Evolutionary conservation across 2,113 vertebrate genomes (phyloP).

Genomic region (Struthio camelus): DNA sequence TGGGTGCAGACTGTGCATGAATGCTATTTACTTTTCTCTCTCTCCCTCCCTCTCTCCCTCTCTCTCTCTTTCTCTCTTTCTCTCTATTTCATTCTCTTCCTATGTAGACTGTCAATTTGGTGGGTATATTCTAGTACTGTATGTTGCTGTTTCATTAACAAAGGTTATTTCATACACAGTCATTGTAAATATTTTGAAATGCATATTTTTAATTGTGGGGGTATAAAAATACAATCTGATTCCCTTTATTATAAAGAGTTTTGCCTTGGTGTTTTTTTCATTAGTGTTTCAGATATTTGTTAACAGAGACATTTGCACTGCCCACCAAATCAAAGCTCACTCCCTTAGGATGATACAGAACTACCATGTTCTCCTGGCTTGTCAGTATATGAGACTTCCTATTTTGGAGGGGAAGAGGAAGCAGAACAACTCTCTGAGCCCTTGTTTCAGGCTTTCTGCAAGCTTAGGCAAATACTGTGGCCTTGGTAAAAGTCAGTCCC

Average conservation of each 20-base stretch:
- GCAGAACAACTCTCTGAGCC: not conserved
- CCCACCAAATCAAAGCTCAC: not conserved
- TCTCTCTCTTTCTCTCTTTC: constrained; percentile 24
- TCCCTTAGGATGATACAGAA: not conserved
- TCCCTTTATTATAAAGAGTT: constrained; percentile 62
- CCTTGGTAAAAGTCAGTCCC: not conserved
- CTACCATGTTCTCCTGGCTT: not conserved
- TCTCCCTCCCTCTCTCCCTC: not conserved
- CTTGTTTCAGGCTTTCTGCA: not conserved
- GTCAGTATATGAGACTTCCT: not conserved
- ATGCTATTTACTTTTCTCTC: constrained; percentile 61
- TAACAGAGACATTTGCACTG: not conserved
- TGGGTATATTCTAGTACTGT: constrained; percentile 77
- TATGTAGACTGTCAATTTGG: constrained; percentile 62
- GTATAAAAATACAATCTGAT: constrained; percentile 77
- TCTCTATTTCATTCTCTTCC: constrained; percentile 73
- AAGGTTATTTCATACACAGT: constrained; percentile 75
- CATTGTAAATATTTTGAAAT: constrained; percentile 85
- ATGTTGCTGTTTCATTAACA: constrained; percentile 75
- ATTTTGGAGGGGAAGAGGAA: not conserved
- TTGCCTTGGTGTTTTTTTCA: not conserved
- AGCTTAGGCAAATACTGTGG: not conserved
- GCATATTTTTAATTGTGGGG: constrained; percentile 78
- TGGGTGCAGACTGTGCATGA: constrained; percentile 20
- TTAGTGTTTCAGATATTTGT: not conserved